Conservation (phyloP, 2,797 vertebrate genomes). For the Channallabes apus region DNA sequence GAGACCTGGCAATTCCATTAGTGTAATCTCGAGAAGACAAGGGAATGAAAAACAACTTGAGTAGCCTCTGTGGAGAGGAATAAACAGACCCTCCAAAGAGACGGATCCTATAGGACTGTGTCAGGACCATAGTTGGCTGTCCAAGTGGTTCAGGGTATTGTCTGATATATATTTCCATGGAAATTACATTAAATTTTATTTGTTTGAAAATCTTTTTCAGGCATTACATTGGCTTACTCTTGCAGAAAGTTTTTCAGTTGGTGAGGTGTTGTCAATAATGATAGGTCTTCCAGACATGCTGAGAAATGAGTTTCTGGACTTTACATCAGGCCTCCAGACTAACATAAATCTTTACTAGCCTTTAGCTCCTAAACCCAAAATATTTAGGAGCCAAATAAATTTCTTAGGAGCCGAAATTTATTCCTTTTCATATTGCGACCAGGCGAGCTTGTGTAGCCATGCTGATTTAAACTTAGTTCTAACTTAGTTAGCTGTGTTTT, state of each 20-base stretch:
- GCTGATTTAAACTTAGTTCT: too few species aligned
- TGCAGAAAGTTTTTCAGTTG: not conserved
- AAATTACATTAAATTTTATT: not conserved
- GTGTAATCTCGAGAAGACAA: not conserved
- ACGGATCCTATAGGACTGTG: not conserved
- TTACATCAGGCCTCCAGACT: too few species aligned
- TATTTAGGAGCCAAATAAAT: too few species aligned
- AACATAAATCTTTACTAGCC: too few species aligned
- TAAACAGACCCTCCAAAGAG: not conserved
- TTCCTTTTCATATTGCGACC: too few species aligned
- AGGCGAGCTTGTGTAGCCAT: too few species aligned
- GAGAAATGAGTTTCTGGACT: not conserved
- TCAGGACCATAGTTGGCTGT: not conserved
- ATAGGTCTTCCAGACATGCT: not conserved
- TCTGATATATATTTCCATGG: not conserved
- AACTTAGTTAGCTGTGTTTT: too few species aligned
- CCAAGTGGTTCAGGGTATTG: too few species aligned
- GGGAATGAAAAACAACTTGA: not conserved
- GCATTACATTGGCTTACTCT: not conserved
- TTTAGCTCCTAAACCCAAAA: too few species aligned
- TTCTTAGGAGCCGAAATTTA: too few species aligned
- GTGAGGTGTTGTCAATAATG: not conserved
- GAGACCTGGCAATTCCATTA: not conserved
- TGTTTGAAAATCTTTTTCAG: not conserved
- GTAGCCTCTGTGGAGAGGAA: not conserved